A percentile compares a stretch with the other conserved stretches of the same genome.
Conservation (phyloP, 2,888 invertebrate genomes). For the Sphecodes monilicornis region DNA sequence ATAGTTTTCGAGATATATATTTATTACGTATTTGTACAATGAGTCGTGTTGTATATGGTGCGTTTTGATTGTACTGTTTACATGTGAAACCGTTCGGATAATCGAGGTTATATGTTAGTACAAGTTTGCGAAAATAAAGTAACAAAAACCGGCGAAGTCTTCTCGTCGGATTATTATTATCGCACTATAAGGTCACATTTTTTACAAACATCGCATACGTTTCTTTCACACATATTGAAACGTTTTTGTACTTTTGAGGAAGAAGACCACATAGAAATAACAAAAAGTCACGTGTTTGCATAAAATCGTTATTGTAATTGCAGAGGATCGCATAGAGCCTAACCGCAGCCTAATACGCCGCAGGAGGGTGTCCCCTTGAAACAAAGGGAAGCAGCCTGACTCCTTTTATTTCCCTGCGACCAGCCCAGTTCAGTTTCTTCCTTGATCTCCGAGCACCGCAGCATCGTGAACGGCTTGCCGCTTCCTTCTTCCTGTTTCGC, state of each 20-base stretch:
- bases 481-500: constrained; percentile 14
- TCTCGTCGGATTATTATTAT: too few species aligned
- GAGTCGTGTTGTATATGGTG: too few species aligned
- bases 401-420: constrained; percentile 65
- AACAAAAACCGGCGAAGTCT: too few species aligned
- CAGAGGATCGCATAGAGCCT: neutral
- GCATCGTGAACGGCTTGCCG: constrained; percentile 1
- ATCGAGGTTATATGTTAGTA: too few species aligned
- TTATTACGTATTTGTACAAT: too few species aligned
- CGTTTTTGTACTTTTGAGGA: neutral
- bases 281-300: neutral
- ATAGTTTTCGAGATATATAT: too few species aligned
- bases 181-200: too few species aligned
- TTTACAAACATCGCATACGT: too few species aligned
- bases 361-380: constrained; percentile 54
- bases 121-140: too few species aligned
- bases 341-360: constrained; percentile 54
- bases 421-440: constrained; percentile 24
- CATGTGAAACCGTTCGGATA: too few species aligned
- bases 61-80: too few species aligned
- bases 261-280: neutral
- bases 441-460: constrained; percentile 41
- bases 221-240: too few species aligned
- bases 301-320: neutral
- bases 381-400: constrained; percentile 66